A percentile compares a stretch with the other conserved stretches of the same genome.
phyloP scores from a whole-genome alignment of 2,797 vertebrate genomes.

The Malurus splendens region DNA sequence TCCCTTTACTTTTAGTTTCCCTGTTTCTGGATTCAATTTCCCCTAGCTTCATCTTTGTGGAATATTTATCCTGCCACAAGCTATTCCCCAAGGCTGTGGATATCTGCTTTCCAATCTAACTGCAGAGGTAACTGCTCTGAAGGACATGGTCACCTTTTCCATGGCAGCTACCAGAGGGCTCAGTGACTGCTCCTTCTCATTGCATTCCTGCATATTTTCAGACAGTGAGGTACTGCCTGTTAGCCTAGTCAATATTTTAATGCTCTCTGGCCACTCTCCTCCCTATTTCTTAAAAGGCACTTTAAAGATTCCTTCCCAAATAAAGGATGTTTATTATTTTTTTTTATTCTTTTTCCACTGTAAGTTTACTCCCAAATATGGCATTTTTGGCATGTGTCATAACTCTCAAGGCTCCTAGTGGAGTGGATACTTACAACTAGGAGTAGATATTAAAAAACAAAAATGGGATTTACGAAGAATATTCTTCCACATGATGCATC shows the following conservation, averaged over 20 bases:
- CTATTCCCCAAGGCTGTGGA: neutral
- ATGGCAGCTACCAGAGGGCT: neutral
- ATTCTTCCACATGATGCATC: neutral
- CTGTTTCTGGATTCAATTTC: conserved; percentile 17
- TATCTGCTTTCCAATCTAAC: conserved; percentile 22
- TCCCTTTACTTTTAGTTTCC: conserved; percentile 11
- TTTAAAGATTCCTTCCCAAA: conserved; percentile 19
- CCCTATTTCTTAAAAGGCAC: neutral
- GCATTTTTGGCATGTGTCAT: neutral
- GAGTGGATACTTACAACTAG: neutral
- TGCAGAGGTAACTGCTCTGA: neutral
- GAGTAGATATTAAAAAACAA: neutral
- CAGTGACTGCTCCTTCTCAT: neutral
- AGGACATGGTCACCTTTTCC: conserved; percentile 16
- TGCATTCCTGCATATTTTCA: neutral
- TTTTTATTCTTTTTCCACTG: neutral
- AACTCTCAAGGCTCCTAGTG: neutral
- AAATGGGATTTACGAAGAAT: neutral
- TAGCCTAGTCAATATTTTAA: neutral
- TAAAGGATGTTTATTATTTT: neutral
- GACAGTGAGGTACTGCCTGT: neutral
- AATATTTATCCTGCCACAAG: neutral
- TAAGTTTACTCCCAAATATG: neutral
- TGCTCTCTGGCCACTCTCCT: neutral
- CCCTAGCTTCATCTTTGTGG: neutral